Evolutionary conservation across 2,113 vertebrate genomes (phyloP), one percentile per base, ranked within the genome.

Genomic region (Patagioenas fasciata): DNA sequence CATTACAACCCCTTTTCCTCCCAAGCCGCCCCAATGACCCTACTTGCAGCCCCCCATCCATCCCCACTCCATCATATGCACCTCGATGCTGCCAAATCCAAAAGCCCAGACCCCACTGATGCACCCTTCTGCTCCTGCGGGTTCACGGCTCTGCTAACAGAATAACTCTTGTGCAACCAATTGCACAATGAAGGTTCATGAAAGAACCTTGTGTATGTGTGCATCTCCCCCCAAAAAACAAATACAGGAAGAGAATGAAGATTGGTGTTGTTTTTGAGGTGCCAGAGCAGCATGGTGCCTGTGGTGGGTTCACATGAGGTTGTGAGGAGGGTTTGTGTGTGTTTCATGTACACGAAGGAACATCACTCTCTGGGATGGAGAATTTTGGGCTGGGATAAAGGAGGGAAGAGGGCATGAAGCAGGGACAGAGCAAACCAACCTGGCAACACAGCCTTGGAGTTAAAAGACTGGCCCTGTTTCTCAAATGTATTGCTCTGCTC

Each of bases 171-270:
- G 48, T 0, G 0, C n/a, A 50, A 66, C 29, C 0, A 2, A 65
- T 7, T 11, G 32, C 5, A 1, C 2, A 25, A 50, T 4, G 16
- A 26, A 48, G 26, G 61, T 38, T 36, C 32, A 18, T 13, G 18
- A 26, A 21, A 62, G 53, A 9, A 28, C 6, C n/a, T n/a, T n/a
- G 0, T 0, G 10, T 1, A 12, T 5, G 23, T 25, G 53, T 48
- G 38, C 58, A 51, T 7, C 17, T 24, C 40, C 69, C 56, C 17
- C 15, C 1, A 0, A 32, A 91, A 79, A 34, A 31, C 3, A 44
- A 78, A 21, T 3, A 3, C 0, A 5, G 61, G 31, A 5, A 71
- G 19, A 32, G 19, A 26, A 21, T 7, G 38, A 50, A 18, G 8
- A 20, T 28, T 4, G 2, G 9, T 10, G 42, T 3, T 34, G 53